phyloP scores from a whole-genome alignment of 2,113 vertebrate genomes.

The Istiophorus platypterus region DNA sequence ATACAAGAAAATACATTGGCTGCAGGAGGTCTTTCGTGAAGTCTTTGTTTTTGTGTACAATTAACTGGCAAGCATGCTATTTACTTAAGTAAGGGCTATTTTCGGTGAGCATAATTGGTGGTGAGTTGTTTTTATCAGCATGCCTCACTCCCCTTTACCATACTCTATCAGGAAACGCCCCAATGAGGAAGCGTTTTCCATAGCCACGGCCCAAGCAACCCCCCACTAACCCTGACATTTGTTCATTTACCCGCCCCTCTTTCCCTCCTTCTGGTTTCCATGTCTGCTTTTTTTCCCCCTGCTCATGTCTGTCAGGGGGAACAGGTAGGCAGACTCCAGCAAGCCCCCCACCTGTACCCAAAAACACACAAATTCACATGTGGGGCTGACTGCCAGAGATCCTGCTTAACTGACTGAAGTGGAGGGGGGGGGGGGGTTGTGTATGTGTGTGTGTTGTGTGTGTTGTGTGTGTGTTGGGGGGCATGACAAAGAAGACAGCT shows the following conservation, averaged over 20 bases:
- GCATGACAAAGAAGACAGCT: conserved; percentile 84
- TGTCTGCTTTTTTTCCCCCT: background rate
- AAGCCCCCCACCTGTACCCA: conserved; percentile 78
- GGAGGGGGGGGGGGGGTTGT: conserved; percentile 46
- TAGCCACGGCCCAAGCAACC: conserved; percentile 60
- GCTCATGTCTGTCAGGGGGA: conserved; percentile 77
- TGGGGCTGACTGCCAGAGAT: conserved; percentile 80
- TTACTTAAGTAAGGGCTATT: conserved; percentile 83
- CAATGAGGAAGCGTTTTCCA: conserved; percentile 77
- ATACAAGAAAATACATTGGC: conserved; percentile 77
- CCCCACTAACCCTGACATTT: conserved; percentile 78
- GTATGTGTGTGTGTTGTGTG: too few species aligned
- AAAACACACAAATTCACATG: conserved; percentile 61
- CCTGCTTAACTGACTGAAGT: conserved; percentile 80
- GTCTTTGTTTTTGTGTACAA: conserved; percentile 83
- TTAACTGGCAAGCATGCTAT: conserved; percentile 79
- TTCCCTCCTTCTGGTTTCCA: conserved; percentile 50
- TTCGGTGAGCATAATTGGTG: conserved; percentile 83
- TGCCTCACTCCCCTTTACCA: conserved; percentile 79
- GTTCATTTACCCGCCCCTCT: conserved; percentile 74
- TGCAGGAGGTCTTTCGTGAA: conserved; percentile 77
- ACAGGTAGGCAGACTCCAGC: conserved; percentile 79
- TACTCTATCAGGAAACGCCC: conserved; percentile 76
- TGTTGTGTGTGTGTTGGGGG: too few species aligned
- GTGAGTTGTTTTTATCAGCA: conserved; percentile 85